Conservation (phyloP, 2,113 vertebrate genomes). For the Dendrocopos noguchii region DNA sequence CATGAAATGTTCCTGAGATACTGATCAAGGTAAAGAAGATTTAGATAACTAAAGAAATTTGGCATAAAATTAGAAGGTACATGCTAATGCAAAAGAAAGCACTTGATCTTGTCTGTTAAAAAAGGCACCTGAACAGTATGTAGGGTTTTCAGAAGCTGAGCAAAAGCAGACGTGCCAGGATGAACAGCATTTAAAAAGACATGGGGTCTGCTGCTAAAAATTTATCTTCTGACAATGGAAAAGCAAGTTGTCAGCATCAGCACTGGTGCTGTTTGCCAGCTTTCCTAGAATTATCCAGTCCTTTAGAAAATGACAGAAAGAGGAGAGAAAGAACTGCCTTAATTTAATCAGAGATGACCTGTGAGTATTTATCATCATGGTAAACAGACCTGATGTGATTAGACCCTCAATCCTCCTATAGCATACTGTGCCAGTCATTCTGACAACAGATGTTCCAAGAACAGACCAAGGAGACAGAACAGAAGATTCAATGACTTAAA, state of each 20-base stretch:
- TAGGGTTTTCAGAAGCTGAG: not conserved
- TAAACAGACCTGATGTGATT: constrained; percentile 38
- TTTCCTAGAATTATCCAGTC: not conserved
- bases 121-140: not conserved
- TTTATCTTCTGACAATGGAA: not conserved
- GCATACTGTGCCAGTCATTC: constrained; percentile 3
- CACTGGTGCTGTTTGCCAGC: not conserved
- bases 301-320: not conserved
- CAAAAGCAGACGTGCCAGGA: not conserved
- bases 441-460: constrained; percentile 60
- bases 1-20: not conserved
- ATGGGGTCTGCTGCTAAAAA: not conserved
- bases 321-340: not conserved
- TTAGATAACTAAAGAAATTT: not conserved
- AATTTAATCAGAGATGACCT: constrained; percentile 24
- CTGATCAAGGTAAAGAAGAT: not conserved
- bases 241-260: not conserved
- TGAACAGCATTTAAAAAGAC: not conserved
- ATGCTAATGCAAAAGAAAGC: not conserved
- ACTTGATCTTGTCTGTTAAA: not conserved
- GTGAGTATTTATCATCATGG: not conserved
- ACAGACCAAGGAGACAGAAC: constrained; percentile 24
- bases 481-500: not conserved
- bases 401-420: constrained; percentile 31
- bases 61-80: not conserved